These are phyloP conservation scores for Agrochola lota DNA, from an alignment of 2,888 invertebrate species.

Conservation along the genomic window DNA sequence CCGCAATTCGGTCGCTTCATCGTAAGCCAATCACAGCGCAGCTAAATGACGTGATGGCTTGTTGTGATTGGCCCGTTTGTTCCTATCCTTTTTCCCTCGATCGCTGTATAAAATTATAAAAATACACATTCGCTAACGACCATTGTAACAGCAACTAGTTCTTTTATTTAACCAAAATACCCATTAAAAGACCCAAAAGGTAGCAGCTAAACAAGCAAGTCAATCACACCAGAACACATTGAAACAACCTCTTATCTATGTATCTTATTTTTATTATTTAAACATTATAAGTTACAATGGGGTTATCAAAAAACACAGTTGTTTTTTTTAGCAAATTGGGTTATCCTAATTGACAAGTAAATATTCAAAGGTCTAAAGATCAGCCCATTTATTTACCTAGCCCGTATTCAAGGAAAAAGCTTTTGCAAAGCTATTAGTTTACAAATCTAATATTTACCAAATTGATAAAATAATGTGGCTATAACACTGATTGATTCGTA, in stretches of 20 bases:
- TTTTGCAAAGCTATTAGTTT: conserved; percentile 41
- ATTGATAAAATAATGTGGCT: conserved; percentile 42
- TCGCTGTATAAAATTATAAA: no score
- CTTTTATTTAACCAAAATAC: no score
- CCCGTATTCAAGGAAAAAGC: conserved; percentile 26
- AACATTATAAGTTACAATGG: not conserved
- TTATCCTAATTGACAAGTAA: conserved; percentile 32
- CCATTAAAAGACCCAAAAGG: no score
- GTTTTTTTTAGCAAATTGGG: not conserved
- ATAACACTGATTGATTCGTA: conserved; percentile 52
- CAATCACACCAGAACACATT: no score
- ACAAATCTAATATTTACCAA: conserved; percentile 37
- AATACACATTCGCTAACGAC: no score
- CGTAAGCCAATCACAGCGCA: no score
- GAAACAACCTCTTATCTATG: not conserved
- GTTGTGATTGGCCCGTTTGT: no score
- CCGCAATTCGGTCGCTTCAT: no score
- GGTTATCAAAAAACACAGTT: not conserved
- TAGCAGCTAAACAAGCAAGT: no score
- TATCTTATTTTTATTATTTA: not conserved
- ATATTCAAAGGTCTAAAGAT: conserved; percentile 37
- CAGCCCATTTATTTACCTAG: conserved; percentile 28
- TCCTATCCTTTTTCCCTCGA: no score
- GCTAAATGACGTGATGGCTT: no score
- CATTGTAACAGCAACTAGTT: no score